phyloP scores from a whole-genome alignment of 2,797 vertebrate species.

The Perodicticus potto region DNA sequence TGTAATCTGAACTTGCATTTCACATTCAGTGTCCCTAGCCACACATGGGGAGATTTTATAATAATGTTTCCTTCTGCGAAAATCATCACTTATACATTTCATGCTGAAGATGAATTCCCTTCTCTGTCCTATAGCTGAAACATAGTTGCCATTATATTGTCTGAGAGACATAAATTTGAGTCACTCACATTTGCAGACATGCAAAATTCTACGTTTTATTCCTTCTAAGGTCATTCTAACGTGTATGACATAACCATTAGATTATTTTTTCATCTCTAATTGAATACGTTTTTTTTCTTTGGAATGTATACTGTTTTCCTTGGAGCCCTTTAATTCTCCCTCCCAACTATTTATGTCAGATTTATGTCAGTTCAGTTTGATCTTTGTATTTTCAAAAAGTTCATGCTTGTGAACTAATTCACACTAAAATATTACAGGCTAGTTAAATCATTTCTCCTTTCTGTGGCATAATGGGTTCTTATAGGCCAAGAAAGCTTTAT shows the following conservation, averaged over 20 bases:
- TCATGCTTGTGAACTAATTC: background rate
- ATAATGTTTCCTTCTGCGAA: slow-evolving; percentile 19
- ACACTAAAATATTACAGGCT: background rate
- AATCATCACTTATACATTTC: slow-evolving; percentile 15
- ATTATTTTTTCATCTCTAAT: slow-evolving; percentile 8
- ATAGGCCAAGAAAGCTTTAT: background rate
- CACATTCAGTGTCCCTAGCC: background rate
- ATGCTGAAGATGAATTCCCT: slow-evolving; percentile 9
- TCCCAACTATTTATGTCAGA: background rate
- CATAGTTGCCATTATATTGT: background rate
- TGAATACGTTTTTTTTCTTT: background rate
- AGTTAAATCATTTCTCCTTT: background rate
- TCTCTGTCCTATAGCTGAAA: background rate
- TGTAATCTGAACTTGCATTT: background rate
- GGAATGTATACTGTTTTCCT: background rate
- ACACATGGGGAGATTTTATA: background rate
- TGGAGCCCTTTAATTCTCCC: background rate
- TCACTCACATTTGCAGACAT: background rate
- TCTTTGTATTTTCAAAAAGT: slow-evolving; percentile 26
- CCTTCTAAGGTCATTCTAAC: background rate
- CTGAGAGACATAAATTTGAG: background rate
- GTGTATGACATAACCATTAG: background rate
- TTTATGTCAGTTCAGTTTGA: background rate
- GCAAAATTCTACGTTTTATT: background rate
- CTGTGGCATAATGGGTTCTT: background rate